These are phyloP conservation scores for Hypotaenidia okinawae DNA, from an alignment of 2,797 vertebrate genomes.

Conservation along the genomic window DNA sequence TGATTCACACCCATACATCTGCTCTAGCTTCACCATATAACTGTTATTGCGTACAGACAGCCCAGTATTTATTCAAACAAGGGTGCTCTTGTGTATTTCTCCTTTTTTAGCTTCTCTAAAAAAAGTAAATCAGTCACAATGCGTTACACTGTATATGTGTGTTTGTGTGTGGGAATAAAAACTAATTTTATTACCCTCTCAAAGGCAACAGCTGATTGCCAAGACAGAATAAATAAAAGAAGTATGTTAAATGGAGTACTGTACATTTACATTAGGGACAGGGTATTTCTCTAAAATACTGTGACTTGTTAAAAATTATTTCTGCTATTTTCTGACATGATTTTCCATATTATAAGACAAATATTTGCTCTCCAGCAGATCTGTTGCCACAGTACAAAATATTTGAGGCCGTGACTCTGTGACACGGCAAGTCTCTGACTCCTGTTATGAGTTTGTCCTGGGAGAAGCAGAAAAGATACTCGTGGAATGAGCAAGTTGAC, in stretches of 20 bases:
- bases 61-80: constrained; percentile 60
- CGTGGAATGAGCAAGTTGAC: constrained; percentile 38
- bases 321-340: neutral
- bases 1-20: constrained; percentile 64
- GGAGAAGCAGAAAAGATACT: constrained; percentile 41
- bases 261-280: neutral
- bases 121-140: constrained; percentile 7
- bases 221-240: constrained; percentile 32
- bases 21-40: constrained; percentile 52
- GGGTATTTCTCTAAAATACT: neutral
- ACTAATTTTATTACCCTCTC: constrained; percentile 7
- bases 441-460: constrained; percentile 38
- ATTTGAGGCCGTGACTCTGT: neutral
- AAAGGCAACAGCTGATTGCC: constrained; percentile 42
- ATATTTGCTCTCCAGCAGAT: neutral
- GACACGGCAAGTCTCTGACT: constrained; percentile 12
- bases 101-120: constrained; percentile 23
- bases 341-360: constrained; percentile 2
- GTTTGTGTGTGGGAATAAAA: constrained; percentile 32
- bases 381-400: neutral
- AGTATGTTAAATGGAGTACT: constrained; percentile 18
- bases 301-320: neutral
- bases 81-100: constrained; percentile 45
- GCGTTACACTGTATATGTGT: constrained; percentile 4
- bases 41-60: constrained; percentile 63